phyloP scores from a whole-genome alignment of 2,888 invertebrate genomes.

The Netelia melanura region DNA sequence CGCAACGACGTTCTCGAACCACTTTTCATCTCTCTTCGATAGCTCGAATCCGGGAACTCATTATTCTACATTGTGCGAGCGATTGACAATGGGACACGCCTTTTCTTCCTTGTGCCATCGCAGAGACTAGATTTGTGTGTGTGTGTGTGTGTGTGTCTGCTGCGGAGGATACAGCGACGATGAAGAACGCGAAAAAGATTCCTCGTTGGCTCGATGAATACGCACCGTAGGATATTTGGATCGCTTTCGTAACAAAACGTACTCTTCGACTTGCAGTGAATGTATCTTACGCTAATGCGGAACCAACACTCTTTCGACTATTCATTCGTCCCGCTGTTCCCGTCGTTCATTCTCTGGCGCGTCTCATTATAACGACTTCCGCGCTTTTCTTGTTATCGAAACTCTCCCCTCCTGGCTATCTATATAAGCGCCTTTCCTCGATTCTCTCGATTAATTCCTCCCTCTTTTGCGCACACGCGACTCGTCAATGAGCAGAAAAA shows the following conservation, averaged over 20 bases:
- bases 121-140: not conserved
- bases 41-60: constrained; percentile 73
- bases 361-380: constrained; percentile 56
- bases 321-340: constrained; percentile 7
- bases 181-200: constrained; percentile 40
- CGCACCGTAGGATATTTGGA: constrained; percentile 53
- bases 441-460: constrained; percentile 19
- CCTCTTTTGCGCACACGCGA: not conserved
- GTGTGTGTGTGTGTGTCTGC: not conserved
- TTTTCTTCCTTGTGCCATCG: constrained; percentile 49
- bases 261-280: constrained; percentile 47
- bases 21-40: constrained; percentile 53
- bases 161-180: constrained; percentile 9
- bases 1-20: constrained; percentile 16
- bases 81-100: constrained; percentile 70
- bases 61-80: constrained; percentile 74
- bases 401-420: constrained; percentile 15
- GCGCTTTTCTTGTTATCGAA: constrained; percentile 25
- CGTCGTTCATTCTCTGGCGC: constrained; percentile 4
- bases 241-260: constrained; percentile 47
- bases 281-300: not conserved
- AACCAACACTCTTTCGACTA: constrained; percentile 12
- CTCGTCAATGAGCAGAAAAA: not conserved
- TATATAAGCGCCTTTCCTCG: constrained; percentile 5
- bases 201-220: constrained; percentile 70